Conservation (phyloP, 2,113 vertebrate species). For the Notothenia rossii region DNA sequence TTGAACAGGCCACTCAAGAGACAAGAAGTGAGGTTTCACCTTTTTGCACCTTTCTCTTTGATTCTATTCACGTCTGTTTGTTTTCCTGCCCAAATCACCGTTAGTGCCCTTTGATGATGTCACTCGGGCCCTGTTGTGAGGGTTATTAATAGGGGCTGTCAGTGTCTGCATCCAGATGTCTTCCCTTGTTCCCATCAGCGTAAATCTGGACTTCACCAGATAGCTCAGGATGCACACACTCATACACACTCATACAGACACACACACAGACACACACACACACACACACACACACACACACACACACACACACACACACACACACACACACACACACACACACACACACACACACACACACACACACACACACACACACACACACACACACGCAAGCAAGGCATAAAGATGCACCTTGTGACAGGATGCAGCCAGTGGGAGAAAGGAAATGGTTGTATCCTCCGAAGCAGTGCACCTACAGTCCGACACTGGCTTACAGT, state of each 20-base stretch:
- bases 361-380: too few species aligned
- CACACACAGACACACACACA: slow-evolving; percentile 41
- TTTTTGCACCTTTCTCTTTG: slow-evolving; percentile 69
- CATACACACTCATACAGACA: slow-evolving; percentile 8
- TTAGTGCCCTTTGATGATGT: slow-evolving; percentile 76
- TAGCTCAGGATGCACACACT: slow-evolving; percentile 60
- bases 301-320: too few species aligned
- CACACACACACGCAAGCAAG: slow-evolving; percentile 9
- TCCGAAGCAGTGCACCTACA: slow-evolving; percentile 57
- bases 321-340: slow-evolving; percentile 36
- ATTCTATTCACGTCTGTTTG: slow-evolving; percentile 78
- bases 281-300: slow-evolving; percentile 6
- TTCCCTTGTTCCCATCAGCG: slow-evolving; percentile 80
- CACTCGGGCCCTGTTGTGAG: slow-evolving; percentile 69
- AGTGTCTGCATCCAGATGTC: slow-evolving; percentile 82
- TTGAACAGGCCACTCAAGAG: background rate
- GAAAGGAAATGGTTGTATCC: slow-evolving; percentile 78
- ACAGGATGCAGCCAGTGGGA: slow-evolving; percentile 81
- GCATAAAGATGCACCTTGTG: slow-evolving; percentile 70
- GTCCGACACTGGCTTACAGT: slow-evolving; percentile 1
- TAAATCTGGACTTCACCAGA: slow-evolving; percentile 71
- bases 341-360: slow-evolving; percentile 39
- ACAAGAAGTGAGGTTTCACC: slow-evolving; percentile 9
- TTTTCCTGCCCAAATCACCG: slow-evolving; percentile 73
- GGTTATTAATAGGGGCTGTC: slow-evolving; percentile 80